phyloP scores from a whole-genome alignment of 1,140 invertebrate genomes.

The Zaprionus davidi region DNA sequence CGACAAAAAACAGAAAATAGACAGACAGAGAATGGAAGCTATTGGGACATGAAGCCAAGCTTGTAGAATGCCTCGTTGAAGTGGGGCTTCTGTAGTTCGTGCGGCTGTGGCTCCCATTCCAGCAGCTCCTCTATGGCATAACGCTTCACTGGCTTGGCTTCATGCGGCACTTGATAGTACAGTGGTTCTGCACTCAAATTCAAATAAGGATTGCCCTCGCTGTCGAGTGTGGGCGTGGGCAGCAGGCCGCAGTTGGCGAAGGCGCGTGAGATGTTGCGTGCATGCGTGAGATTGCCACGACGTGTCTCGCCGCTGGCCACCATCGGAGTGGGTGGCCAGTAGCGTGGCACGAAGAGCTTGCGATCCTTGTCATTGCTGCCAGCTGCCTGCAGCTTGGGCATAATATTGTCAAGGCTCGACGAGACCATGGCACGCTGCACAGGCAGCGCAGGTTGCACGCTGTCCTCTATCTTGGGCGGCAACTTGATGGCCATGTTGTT shows the following conservation, averaged over 20 bases:
- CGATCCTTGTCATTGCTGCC: neutral
- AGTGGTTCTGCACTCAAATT: neutral
- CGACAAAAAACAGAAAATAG: neutral
- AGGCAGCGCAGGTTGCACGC: neutral
- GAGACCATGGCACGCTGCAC: slow-evolving; percentile 17
- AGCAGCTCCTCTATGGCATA: slow-evolving; percentile 57
- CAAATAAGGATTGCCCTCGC: neutral
- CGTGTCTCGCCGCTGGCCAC: slow-evolving; percentile 23
- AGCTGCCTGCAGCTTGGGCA: slow-evolving; percentile 9
- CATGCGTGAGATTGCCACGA: slow-evolving; percentile 48
- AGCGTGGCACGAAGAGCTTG: slow-evolving; percentile 20
- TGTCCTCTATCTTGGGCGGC: neutral
- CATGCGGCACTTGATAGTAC: neutral
- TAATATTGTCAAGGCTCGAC: slow-evolving; percentile 20
- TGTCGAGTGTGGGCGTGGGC: slow-evolving; percentile 3
- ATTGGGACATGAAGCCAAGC: slow-evolving; percentile 43
- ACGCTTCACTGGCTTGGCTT: slow-evolving; percentile 16
- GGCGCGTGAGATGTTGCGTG: slow-evolving; percentile 28
- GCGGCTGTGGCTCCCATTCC: slow-evolving; percentile 48
- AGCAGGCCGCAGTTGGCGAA: slow-evolving; percentile 25
- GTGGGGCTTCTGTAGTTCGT: slow-evolving; percentile 29
- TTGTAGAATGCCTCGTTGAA: neutral
- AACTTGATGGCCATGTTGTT: slow-evolving; percentile 6
- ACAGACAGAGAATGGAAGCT: neutral
- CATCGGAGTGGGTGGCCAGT: slow-evolving; percentile 24